Conservation (phyloP, 2,888 invertebrate genomes). For the Drosophila niveifrons region DNA sequence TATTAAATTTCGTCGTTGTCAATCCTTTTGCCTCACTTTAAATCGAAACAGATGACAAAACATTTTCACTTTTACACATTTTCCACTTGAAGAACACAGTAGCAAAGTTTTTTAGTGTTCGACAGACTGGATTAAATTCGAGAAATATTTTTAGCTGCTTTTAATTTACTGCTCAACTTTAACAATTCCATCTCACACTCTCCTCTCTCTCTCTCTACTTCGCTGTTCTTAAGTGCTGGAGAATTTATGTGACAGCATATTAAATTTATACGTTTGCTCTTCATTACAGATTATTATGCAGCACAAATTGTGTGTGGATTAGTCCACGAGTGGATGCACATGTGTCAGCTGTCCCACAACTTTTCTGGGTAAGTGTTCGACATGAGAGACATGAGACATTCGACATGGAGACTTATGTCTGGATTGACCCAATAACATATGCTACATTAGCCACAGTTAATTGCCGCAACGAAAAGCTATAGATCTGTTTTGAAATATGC, state of each 20-base stretch:
- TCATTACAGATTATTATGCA: slow-evolving; percentile 66
- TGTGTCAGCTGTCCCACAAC: slow-evolving; percentile 31
- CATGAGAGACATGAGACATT: neutral
- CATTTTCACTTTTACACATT: slow-evolving; percentile 54
- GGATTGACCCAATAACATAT: slow-evolving; percentile 14
- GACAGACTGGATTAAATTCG: slow-evolving; percentile 54
- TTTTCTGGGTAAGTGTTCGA: slow-evolving; percentile 42
- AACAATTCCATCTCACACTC: slow-evolving; percentile 20
- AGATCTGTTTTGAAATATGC: neutral
- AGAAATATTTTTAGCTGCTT: slow-evolving; percentile 66
- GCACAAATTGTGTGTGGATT: slow-evolving; percentile 48
- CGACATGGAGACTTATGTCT: neutral
- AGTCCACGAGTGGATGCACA: slow-evolving; percentile 64
- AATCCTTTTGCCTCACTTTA: slow-evolving; percentile 51
- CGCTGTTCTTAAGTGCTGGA: slow-evolving; percentile 65
- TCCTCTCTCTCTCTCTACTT: neutral
- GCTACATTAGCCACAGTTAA: neutral
- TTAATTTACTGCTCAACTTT: slow-evolving; percentile 53
- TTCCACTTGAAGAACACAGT: slow-evolving; percentile 33
- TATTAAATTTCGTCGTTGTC: slow-evolving; percentile 70
- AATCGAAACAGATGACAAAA: slow-evolving; percentile 79
- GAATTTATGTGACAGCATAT: slow-evolving; percentile 77
- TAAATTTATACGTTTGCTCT: slow-evolving; percentile 76
- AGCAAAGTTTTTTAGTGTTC: slow-evolving; percentile 29
- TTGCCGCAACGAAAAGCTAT: neutral